Conservation (phyloP, 92 coral and sea anemone genomes). For the Porites evermanni region DNA sequence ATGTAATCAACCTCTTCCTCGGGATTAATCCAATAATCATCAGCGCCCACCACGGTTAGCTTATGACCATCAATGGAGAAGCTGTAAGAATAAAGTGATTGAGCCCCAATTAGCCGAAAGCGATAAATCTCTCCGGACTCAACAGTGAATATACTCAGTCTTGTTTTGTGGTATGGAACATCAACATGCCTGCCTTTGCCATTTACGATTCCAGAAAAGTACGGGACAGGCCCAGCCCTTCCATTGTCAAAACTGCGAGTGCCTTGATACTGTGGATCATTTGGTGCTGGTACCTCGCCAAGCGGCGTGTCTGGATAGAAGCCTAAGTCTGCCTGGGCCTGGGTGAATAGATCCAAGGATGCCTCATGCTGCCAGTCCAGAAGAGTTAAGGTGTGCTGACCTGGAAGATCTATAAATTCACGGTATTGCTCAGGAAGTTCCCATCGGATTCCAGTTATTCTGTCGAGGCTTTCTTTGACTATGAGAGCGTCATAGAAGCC, state of each 20-base stretch:
- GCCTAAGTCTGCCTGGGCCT: constrained; percentile 45
- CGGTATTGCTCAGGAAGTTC: background rate
- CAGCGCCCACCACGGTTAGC: constrained; percentile 74
- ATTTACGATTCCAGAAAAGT: constrained; percentile 51
- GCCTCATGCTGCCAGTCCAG: constrained; percentile 68
- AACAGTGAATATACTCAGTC: constrained; percentile 72
- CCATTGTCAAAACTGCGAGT: constrained; percentile 50
- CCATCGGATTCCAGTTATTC: background rate
- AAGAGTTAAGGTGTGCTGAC: constrained; percentile 53
- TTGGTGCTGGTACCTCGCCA: constrained; percentile 62
- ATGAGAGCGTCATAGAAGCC: constrained; percentile 82
- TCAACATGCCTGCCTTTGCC: constrained; percentile 78
- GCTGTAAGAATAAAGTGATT: constrained; percentile 44
- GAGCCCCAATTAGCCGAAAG: constrained; percentile 74
- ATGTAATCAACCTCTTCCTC: constrained; percentile 67
- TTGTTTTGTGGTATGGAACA: constrained; percentile 49
- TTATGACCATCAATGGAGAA: constrained; percentile 74
- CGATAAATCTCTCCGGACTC: constrained; percentile 67
- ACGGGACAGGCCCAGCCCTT: constrained; percentile 53
- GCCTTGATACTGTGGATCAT: constrained; percentile 12
- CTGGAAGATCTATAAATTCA: constrained; percentile 50
- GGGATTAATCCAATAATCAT: constrained; percentile 75
- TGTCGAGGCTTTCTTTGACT: constrained; percentile 32
- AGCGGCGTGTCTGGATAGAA: constrained; percentile 45
- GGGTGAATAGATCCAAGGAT: constrained; percentile 60